phyloP scores from a whole-genome alignment of 2,113 vertebrate species.

The Sterna hirundo region DNA sequence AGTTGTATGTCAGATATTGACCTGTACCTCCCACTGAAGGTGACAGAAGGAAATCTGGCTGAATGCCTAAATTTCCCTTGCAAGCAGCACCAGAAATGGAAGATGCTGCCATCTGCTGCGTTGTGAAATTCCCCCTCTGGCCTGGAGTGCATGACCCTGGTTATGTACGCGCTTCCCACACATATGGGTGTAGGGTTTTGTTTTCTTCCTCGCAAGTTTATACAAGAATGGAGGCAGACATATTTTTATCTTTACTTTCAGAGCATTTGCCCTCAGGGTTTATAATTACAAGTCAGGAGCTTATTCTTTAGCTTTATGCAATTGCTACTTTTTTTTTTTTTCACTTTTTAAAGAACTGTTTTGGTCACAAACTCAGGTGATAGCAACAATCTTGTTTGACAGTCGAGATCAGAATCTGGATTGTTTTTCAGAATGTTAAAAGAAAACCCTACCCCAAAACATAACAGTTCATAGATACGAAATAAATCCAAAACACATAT shows the following conservation, averaged over 20 bases:
- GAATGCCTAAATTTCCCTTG: not conserved
- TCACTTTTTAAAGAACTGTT: not conserved
- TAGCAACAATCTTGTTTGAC: not conserved
- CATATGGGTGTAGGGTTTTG: not conserved
- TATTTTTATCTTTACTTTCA: not conserved
- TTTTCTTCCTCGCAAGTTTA: not conserved
- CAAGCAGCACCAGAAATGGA: not conserved
- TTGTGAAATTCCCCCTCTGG: not conserved
- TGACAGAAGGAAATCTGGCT: not conserved
- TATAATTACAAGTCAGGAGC: not conserved
- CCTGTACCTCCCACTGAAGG: not conserved
- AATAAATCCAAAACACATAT: not conserved
- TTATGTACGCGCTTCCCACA: not conserved
- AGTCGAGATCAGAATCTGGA: not conserved
- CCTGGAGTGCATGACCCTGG: not conserved
- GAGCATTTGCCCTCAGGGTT: not conserved
- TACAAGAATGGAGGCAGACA: not conserved
- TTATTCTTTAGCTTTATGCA: not conserved
- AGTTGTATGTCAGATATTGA: not conserved
- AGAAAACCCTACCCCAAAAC: not conserved
- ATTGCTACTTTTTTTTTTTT: not conserved
- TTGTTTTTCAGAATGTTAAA: conserved; percentile 1
- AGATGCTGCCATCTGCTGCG: not conserved
- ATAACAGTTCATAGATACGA: not conserved
- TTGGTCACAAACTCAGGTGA: not conserved